Base-by-base conservation (phyloP, 2,797 vertebrate species). In the Garrulus glandarius region DNA sequence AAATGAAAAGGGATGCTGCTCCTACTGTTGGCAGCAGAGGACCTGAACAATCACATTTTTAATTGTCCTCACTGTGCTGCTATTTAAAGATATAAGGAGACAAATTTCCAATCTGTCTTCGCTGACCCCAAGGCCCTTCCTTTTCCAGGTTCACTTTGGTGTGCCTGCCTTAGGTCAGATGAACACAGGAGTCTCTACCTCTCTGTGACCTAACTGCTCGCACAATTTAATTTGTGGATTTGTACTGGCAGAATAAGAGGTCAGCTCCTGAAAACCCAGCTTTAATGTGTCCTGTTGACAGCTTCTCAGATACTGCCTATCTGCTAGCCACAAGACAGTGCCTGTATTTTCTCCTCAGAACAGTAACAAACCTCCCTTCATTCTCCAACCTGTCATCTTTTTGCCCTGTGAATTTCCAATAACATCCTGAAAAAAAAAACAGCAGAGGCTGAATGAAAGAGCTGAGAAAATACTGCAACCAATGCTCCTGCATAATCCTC, bases 151-250 rank as follows among this genome's bases (percentile, higher is more conserved):
- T 94, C 87, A 39, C 67, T 86, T 94, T 95, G 13, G 8, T 88
- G 63, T 1, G 0, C 46, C 41, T 84, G 63, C 32, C 83, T 82
- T 75, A 74, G 94, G 89, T 96, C 94, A 94, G 74, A 76, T 1
- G 3, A 64, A 72, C 79, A 23, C 80, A 82, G 77, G 79, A 78
- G 8, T 67, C 83, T 94, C 46, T 90, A 68, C 63, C 52, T 91
- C 63, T 89, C 41, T 46, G 49, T 93, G 95, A 93, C 92, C 83
- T 84, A 74, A 49, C 78, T 85, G 85, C 92, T 96, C 92, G 55
- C 84, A 87, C 83, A 95, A 95, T 96, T 95, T 96, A 96, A 97
- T 96, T 94, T 93, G 93, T 74, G 92, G 84, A 91, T 95, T 92
- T 95, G 36, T 87, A 64, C 78, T 44, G 69, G 47, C 71, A 94